Evolutionary conservation across 2,797 vertebrate species (phyloP).

Genomic region (Fratercula arctica): DNA sequence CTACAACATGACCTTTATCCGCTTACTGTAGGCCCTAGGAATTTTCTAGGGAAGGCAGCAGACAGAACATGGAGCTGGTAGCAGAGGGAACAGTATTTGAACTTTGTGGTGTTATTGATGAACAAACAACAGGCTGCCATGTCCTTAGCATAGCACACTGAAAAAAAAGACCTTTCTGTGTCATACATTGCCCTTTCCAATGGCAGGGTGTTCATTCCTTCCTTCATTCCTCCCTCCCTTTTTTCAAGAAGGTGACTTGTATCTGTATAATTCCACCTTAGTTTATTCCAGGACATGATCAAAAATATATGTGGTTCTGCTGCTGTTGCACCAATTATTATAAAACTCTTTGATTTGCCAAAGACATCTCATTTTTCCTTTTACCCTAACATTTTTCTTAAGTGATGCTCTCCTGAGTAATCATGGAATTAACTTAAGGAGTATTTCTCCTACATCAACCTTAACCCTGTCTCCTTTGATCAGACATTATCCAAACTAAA

Average conservation of each 20-base stretch:
- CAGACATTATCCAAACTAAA: constrained; percentile 20
- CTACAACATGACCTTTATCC: neutral
- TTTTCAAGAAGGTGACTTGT: neutral
- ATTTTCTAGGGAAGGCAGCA: neutral
- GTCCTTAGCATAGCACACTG: neutral
- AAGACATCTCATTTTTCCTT: neutral
- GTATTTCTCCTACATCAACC: neutral
- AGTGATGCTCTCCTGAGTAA: constrained; percentile 14
- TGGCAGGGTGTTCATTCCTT: neutral
- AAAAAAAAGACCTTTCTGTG: neutral
- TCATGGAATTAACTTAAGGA: neutral
- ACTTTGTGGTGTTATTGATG: constrained; percentile 15
- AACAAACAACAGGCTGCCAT: neutral
- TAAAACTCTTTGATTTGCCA: neutral
- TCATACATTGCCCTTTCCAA: neutral
- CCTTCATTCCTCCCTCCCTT: neutral
- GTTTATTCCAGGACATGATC: neutral
- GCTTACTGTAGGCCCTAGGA: neutral
- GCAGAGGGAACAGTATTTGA: neutral
- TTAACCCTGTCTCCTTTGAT: constrained; percentile 31
- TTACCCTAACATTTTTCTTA: neutral
- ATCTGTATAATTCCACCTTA: neutral
- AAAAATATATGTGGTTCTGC: neutral
- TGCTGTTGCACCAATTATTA: neutral
- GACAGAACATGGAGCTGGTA: neutral